Conservation (phyloP, 2,888 invertebrate species). For the Aplocera efformata region DNA sequence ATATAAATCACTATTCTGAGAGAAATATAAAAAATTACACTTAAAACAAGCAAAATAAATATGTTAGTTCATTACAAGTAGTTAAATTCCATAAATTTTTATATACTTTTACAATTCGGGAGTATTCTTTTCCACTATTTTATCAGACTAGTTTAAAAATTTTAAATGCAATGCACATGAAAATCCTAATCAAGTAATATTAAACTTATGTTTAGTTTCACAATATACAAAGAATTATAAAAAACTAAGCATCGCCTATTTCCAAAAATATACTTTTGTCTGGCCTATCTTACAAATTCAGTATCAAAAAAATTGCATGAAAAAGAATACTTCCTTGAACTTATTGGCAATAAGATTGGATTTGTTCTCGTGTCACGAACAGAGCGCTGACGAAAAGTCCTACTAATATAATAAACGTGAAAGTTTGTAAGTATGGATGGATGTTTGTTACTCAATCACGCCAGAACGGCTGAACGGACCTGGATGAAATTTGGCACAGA, state of each 20-base stretch:
- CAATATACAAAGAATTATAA: constrained; percentile 8
- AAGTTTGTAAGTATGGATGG: too few species aligned
- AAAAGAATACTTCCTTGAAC: constrained; percentile 16
- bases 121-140: constrained; percentile 18
- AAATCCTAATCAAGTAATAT: background rate
- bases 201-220: constrained; percentile 6
- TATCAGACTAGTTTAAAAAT: background rate
- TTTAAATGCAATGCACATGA: background rate
- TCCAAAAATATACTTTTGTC: constrained; percentile 4
- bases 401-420: too few species aligned
- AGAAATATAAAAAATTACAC: constrained; percentile 22
- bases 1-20: constrained; percentile 14
- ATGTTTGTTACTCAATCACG: too few species aligned
- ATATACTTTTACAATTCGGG: constrained; percentile 10
- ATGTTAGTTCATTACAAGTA: constrained; percentile 58
- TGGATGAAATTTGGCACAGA: too few species aligned
- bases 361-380: too few species aligned
- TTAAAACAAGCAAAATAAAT: constrained; percentile 72
- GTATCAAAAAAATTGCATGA: constrained; percentile 3
- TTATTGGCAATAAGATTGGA: constrained; percentile 2
- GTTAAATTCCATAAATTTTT: constrained; percentile 41
- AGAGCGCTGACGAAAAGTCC: too few species aligned
- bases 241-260: background rate
- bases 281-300: background rate
- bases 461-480: too few species aligned